Conservation (phyloP, 1,140 invertebrate genomes). For the Odontomachus brunneus region DNA sequence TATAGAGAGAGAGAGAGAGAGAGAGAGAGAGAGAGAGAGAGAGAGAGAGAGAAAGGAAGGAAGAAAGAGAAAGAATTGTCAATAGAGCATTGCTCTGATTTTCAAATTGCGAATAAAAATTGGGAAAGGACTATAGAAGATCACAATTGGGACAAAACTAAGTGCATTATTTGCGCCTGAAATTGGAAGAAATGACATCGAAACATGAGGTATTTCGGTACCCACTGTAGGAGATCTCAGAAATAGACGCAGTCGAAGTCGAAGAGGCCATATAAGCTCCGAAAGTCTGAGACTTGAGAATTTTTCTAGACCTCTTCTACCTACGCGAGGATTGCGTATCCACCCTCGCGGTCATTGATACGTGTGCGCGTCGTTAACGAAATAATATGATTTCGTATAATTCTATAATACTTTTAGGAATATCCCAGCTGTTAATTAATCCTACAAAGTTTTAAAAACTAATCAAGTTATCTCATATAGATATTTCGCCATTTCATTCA, state of each 20-base stretch:
- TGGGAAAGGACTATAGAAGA: no score
- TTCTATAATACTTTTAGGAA: background rate
- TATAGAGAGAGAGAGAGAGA: no score
- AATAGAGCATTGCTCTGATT: no score
- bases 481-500: background rate
- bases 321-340: background rate
- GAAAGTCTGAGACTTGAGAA: constrained; percentile 32
- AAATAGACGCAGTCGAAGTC: constrained; percentile 23
- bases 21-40: no score
- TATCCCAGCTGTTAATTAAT: background rate
- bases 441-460: background rate
- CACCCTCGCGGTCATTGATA: background rate
- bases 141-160: background rate
- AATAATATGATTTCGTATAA: background rate
- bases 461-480: background rate
- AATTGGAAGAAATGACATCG: background rate
- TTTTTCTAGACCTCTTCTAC: constrained; percentile 1
- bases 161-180: background rate
- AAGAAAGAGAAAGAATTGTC: no score
- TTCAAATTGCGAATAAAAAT: no score
- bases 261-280: constrained; percentile 10
- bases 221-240: constrained; percentile 13
- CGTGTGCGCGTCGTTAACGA: no score
- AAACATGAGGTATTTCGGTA: constrained; percentile 29
- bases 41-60: no score